Base-by-base conservation (phyloP, 2,888 invertebrate genomes). In the Tribolium freemani region DNA sequence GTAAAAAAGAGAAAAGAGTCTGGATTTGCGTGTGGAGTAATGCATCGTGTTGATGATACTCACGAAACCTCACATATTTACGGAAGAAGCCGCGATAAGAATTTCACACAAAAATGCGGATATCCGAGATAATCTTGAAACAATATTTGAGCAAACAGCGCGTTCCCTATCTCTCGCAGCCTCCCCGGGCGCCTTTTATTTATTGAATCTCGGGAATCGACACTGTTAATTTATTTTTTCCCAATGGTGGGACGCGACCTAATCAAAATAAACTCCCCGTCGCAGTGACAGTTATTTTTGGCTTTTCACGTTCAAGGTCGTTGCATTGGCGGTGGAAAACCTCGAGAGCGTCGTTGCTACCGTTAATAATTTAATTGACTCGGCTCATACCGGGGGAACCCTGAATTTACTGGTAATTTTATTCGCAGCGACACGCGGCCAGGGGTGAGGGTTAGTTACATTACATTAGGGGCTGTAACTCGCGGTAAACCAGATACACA, bases 331-430 rank as follows among this genome's bases (percentile, higher is more conserved):
- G 26, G 26, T 30, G 50, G 30, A 60, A 60, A 60, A 63, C 8
- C 50, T 45, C 20, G 38, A 11, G 53, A 31, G 56, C 21, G 48
- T 51, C 56, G 66, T 67, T 26, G 66, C 16, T 9, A 13, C 45
- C 78, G 78, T 80, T 79, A 80, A 79, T 80, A 80, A 80, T 79
- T 79, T 79, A 80, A 79, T 79, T 78, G 80, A 76, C 74, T 60
- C 60, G 73, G 76, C 70, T 74, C 72, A 74, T 63, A 75, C 71
- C 69, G 71, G 76, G 80, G 79, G 80, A 78, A 75, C 75, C 71
- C 74, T 76, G 79, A 78, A 82, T 81, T 82, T 76, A 79, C 78
- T 79, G 77, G 79, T 78, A 77, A 77, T 81, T 81, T 80, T 79
- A 81, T 80, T 79, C 76, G 80, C 78, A 76, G 74, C 76, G 82